A percentile compares a stretch with the other conserved stretches of the same genome.
Conservation (phyloP, 1,140 invertebrate species). For the Heliothis subflexa region DNA sequence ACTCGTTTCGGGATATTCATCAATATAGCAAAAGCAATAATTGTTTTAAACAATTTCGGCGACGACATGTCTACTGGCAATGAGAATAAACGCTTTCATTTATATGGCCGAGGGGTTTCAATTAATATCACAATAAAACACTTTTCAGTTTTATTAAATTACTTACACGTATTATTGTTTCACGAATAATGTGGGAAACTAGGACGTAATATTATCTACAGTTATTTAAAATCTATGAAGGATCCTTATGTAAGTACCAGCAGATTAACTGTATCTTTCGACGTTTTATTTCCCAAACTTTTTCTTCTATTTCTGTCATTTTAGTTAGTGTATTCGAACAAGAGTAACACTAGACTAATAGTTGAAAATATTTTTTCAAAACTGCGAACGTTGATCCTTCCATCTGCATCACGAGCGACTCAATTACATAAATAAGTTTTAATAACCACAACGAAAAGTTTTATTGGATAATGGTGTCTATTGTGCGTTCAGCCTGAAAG, state of each 20-base stretch:
- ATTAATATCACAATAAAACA: slow-evolving; percentile 31
- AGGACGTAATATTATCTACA: no score
- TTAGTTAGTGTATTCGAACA: neutral
- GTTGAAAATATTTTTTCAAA: neutral
- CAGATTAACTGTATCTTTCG: no score
- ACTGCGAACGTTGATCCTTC: neutral
- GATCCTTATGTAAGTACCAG: no score
- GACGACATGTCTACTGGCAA: slow-evolving; percentile 9
- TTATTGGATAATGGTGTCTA: neutral
- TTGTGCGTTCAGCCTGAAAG: no score
- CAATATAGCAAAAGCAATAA: slow-evolving; percentile 22
- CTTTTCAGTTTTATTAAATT: slow-evolving; percentile 15
- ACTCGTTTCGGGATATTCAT: slow-evolving; percentile 19
- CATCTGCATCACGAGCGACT: neutral
- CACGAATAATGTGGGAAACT: neutral
- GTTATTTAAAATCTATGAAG: no score
- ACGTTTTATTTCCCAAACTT: neutral
- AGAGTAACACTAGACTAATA: neutral
- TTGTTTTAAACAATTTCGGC: slow-evolving; percentile 31
- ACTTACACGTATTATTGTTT: neutral
- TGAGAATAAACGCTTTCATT: slow-evolving; percentile 31
- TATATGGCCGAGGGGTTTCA: slow-evolving; percentile 24
- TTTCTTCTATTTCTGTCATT: neutral
- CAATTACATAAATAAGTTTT: slow-evolving; percentile 31
- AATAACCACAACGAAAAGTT: slow-evolving; percentile 27